Conservation (phyloP, 2,888 invertebrate species). For the Drosophila differens region DNA sequence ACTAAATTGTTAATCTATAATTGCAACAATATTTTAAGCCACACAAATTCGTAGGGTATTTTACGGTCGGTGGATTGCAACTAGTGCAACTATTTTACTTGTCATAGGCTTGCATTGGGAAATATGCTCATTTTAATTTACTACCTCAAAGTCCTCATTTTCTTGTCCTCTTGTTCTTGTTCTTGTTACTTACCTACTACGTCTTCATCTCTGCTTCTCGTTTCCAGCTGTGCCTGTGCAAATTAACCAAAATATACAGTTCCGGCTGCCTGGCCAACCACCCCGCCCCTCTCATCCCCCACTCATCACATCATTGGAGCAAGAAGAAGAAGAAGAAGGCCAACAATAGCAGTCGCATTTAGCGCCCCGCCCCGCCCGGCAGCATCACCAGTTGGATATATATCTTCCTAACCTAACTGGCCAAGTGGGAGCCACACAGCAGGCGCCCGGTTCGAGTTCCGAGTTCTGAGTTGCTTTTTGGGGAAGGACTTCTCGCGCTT, state of each 20-base stretch:
- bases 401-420: constrained; percentile 22
- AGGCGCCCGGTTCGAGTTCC: constrained; percentile 51
- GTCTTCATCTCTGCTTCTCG: constrained; percentile 63
- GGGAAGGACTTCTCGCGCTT: constrained; percentile 47
- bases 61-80: background rate
- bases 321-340: background rate
- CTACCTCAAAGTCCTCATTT: constrained; percentile 25
- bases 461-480: constrained; percentile 54
- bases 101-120: background rate
- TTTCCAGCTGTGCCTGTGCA: constrained; percentile 78
- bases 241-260: constrained; percentile 79
- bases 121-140: constrained; percentile 24
- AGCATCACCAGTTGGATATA: constrained; percentile 25
- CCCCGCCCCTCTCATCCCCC: constrained; percentile 10
- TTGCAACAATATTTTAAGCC: background rate
- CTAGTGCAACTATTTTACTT: constrained; percentile 33
- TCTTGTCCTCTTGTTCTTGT: constrained; percentile 3
- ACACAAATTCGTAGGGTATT: constrained; percentile 5
- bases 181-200: constrained; percentile 71
- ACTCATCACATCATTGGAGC: constrained; percentile 7
- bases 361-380: constrained; percentile 28
- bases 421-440: constrained; percentile 53
- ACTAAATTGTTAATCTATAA: background rate
- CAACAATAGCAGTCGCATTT: constrained; percentile 24
- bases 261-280: constrained; percentile 59